These are phyloP conservation scores for Palythoa heliodiscus DNA, from an alignment of 92 coral and sea anemone genomes.

Conservation along the genomic window DNA sequence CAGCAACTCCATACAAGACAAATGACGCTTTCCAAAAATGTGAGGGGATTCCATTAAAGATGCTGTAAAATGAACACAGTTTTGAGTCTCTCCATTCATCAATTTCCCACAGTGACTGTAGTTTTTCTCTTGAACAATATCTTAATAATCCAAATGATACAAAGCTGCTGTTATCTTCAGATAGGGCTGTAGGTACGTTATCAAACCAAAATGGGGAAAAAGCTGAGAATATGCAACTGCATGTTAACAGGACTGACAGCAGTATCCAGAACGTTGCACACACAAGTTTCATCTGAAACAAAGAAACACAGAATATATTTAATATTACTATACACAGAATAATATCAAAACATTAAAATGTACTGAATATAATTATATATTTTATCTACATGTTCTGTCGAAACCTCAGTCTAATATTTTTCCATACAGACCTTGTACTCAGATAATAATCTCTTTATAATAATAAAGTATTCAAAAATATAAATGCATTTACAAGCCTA, in stretches of 20 bases:
- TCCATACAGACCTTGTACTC: too few relatives aligned
- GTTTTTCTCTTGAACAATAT: conserved; percentile 66
- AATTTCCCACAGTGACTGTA: conserved; percentile 69
- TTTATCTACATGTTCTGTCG: too few relatives aligned
- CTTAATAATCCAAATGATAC: conserved; percentile 78
- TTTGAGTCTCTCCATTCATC: conserved; percentile 72
- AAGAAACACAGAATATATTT: neutral
- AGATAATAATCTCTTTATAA: too few relatives aligned
- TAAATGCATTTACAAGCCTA: too few relatives aligned
- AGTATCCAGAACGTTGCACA: conserved; percentile 81
- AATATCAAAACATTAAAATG: too few relatives aligned
- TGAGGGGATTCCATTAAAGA: conserved; percentile 80
- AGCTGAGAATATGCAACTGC: conserved; percentile 62
- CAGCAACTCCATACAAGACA: conserved; percentile 67
- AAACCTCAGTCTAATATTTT: too few relatives aligned
- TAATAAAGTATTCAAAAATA: too few relatives aligned
- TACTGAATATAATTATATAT: too few relatives aligned
- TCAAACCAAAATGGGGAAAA: conserved; percentile 92
- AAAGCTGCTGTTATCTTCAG: conserved; percentile 67
- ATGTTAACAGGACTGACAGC: conserved; percentile 60
- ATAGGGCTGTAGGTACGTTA: conserved; percentile 62
- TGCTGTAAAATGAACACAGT: conserved; percentile 69
- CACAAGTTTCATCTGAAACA: conserved; percentile 68
- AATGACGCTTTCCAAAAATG: conserved; percentile 77
- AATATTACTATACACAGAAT: too few relatives aligned